phyloP scores from a whole-genome alignment of 2,113 vertebrate genomes.

The Dascyllus trimaculatus region DNA sequence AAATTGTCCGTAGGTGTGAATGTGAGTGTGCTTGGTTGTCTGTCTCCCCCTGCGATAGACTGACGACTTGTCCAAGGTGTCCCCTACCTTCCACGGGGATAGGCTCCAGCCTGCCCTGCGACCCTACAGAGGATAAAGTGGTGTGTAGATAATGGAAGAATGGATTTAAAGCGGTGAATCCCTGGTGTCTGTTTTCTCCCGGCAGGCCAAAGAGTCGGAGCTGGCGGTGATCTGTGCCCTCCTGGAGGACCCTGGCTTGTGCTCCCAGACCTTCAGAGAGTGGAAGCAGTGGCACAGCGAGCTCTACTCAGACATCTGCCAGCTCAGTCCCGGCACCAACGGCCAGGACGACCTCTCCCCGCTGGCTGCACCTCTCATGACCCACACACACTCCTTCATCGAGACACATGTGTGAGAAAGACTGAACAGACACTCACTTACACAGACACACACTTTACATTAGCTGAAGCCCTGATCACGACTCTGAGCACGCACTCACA shows the following conservation, averaged over 20 bases:
- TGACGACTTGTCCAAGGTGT: too few relatives aligned
- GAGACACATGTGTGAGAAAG: conserved; percentile 90
- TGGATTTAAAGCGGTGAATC: conserved; percentile 12
- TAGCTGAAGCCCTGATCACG: conserved; percentile 36
- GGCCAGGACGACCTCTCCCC: conserved; percentile 87
- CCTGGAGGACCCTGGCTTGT: conserved; percentile 90
- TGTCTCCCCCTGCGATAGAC: too few relatives aligned
- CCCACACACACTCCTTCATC: conserved; percentile 94
- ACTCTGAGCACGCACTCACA: conserved; percentile 60
- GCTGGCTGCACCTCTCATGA: conserved; percentile 86
- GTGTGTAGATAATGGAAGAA: neutral
- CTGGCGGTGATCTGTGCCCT: conserved; percentile 88
- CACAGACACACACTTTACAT: conserved; percentile 44
- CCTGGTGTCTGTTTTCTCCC: conserved; percentile 21
- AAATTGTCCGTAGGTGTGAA: too few relatives aligned
- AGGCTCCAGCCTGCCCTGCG: too few relatives aligned
- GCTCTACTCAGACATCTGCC: conserved; percentile 93
- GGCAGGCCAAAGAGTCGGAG: conserved; percentile 91
- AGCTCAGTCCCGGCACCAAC: conserved; percentile 86
- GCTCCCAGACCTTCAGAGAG: conserved; percentile 91
- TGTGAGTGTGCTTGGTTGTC: too few relatives aligned
- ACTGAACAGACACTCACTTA: conserved; percentile 59
- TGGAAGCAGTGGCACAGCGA: conserved; percentile 94
- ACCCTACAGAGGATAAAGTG: neutral
- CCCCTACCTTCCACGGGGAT: too few relatives aligned